Evolutionary conservation across 1,140 invertebrate genomes (phyloP), one percentile per base, ranked within the genome.

Genomic region (Melipona quadrifasciata): DNA sequence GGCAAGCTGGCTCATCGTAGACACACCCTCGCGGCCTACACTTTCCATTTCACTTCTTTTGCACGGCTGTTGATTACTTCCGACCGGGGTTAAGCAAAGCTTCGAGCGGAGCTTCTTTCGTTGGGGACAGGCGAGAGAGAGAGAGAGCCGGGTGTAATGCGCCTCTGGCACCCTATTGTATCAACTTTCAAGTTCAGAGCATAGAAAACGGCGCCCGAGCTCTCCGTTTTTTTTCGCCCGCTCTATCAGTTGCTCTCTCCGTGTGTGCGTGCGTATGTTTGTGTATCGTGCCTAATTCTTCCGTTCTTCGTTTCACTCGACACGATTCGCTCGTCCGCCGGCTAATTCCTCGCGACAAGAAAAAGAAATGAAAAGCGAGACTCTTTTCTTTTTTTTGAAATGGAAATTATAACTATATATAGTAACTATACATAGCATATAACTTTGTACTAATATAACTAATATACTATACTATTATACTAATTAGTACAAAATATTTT

Each of bases 151-250:
- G 39, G 73, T 68, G 75, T 64, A 64, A 79, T 34, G 87, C 39
- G 39, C 85, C 88, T 74, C 84, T 71, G 72, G 88, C 87, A 80
- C 51, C 55, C 68, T 84, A 88, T 79, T 75, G 65, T 88, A 70
- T 84, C 81, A 84, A 89, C 77, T 89, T 89, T 82, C 82, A 89
- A 89, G 87, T 89, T 89, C 82, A 89, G 73, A 74, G 74, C 68
- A 76, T 53, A 80, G 84, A 65, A 31, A 83, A 89, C 68, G 70
- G 39, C 0, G 39, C 4, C 68, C 64, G 47, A 67, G 76, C 34
- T 58, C 64, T 2, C 31, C 31, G 31, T 31, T 47, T 53, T 65
- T 85, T 72, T 27, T 68, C 51, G 24, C 61, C 68, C 12, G 21
- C 51, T 27, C 53, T 76, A 65, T 76, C 72, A 39, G 55, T 55